A percentile compares a stretch with the other conserved stretches of the same genome.
These are phyloP conservation scores for Clinocottus analis DNA, from an alignment of 2,113 vertebrate genomes.

Conservation along the genomic window DNA sequence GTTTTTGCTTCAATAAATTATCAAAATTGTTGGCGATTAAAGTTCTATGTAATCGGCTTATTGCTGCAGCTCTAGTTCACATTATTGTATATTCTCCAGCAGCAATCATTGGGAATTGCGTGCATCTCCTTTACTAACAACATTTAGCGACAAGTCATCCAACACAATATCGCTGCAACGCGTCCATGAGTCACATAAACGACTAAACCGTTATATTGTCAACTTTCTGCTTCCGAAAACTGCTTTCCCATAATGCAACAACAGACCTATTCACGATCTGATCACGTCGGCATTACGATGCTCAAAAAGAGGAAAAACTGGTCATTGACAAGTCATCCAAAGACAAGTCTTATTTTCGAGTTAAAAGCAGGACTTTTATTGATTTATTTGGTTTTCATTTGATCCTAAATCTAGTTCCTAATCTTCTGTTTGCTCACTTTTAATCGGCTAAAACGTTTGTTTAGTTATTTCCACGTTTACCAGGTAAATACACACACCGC, in stretches of 20 bases:
- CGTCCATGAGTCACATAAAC: constrained; percentile 6
- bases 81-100: background rate
- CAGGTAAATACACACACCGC: constrained; percentile 40
- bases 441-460: background rate
- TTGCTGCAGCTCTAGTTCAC: background rate
- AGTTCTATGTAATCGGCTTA: background rate
- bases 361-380: background rate
- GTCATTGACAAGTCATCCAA: background rate
- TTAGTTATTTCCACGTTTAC: background rate
- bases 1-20: background rate
- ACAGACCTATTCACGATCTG: background rate
- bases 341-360: background rate
- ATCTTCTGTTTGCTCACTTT: background rate
- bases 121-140: background rate
- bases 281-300: background rate
- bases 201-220: constrained; percentile 32
- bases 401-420: background rate
- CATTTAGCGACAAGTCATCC: background rate
- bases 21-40: background rate
- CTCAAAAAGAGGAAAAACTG: constrained; percentile 6
- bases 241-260: background rate
- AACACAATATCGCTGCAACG: background rate
- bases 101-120: background rate
- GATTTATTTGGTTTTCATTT: background rate
- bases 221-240: background rate